Base-by-base conservation (phyloP, 2,888 invertebrate genomes). In the Hirudinaria manillensis region DNA sequence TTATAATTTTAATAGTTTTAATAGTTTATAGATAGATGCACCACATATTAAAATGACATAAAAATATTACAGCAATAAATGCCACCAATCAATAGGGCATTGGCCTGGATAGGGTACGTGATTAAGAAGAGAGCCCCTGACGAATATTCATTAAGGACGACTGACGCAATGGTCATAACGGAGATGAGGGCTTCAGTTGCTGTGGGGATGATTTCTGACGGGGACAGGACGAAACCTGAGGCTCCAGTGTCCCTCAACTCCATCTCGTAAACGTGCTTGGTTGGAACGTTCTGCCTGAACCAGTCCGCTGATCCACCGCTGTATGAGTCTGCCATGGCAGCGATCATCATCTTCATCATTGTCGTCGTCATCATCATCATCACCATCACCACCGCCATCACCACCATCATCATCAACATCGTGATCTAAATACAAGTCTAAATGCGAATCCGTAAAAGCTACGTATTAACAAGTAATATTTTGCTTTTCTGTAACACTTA, bases 271-370 rank as follows among this genome's bases (percentile, higher is more conserved):
- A 32, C 72, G 55, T 72, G 55, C 29, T 53, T 51, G 4, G 21
- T n/a, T 51, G 29, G 32, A 16, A 51, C 21, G 55, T 6, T 53
- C 16, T 21, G n/a, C 13, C 72, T 2, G 16, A 72, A 51, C 72
- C 72, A 72, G 51, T 72, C 72, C 21, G 51, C 72, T n/a, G 72
- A 72, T 45, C 72, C 72, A 10, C 72, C 72, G 24, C 51, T 32
- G 72, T 16, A 72, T 51, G 72, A 21, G 55, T 72, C 72, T 72
- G 51, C n/a, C n/a, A n/a, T n/a, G n/a, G n/a, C n/a, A 61, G 13
- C 7, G 61, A 61, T 2, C 7, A 29, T 61, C 1, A 61, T 16
- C 56, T 4, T 56, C 16, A 16, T 56, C 56, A 16, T 56, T 16
- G 27, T 56, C 56, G 56, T 56, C 56, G 13, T 56, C 56, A 27